Base-by-base conservation (phyloP, 2,797 vertebrate species). In the Amblyraja radiata region DNA sequence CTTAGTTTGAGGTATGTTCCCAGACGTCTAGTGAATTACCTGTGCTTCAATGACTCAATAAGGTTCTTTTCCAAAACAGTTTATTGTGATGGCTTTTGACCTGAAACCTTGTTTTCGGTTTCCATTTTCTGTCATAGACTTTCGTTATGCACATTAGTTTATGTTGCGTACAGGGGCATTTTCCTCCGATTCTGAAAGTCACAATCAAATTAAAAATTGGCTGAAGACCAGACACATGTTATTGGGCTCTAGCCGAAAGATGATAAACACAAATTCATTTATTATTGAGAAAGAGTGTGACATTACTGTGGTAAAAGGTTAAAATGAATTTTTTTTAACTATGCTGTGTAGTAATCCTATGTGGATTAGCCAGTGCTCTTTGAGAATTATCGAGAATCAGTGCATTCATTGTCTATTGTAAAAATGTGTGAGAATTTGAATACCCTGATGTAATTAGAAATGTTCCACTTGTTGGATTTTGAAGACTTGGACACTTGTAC, bases 271-370 rank as follows among this genome's bases (percentile, higher is more conserved):
- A 74, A 91, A 91, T 91, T 91, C 21, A 91, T 54, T 74, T 91
- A 74, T 28, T 91, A 76, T 74, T 91, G 25, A 21, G 28, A 74
- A 73, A 54, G 90, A 54, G 90, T 73, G 68, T 74, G 21, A 46
- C 39, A 91, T 91, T 91, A 92, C 71, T 74, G 71, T 92, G 71
- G 65, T 92, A 92, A 76, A 39, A 92, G 0, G 90, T 58, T 74
- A 92, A 28, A 76, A 76, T 92, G 71, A 76, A 28, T 92, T 92
- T 74, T 46, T 92, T 61, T 13, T 76, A 92, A 76, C 46, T 46
- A 8, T 58, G 14, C 71, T 76, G 65, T 90, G 18, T 36, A 73
- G 68, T 76, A 76, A 92, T 92, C 90, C 71, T 58, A 58, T 68
- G 36, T 76, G 46, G 68, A 92, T 76, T 92, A 92, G 71, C 6